A percentile compares a stretch with the other conserved stretches of the same genome.
Conservation (phyloP, 1,140 invertebrate species). For the Vanessa tameamea region DNA sequence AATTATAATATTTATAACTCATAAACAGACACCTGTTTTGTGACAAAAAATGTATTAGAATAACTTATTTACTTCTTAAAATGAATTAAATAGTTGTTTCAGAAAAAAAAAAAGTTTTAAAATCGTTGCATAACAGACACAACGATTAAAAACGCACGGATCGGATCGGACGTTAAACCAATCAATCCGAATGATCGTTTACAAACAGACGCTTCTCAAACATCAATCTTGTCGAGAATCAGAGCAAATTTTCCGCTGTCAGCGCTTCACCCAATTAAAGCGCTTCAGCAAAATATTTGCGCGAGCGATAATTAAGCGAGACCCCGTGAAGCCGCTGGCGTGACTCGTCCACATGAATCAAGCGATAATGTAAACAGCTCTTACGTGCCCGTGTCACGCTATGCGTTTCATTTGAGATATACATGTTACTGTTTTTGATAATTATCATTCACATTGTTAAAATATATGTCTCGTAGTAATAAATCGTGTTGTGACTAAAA, state of each 20-base stretch:
- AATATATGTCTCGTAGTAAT: too few species aligned
- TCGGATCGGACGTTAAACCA: background rate
- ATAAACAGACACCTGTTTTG: too few species aligned
- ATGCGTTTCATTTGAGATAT: background rate
- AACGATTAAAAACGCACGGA: background rate
- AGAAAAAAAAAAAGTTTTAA: background rate
- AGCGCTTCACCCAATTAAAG: slow-evolving; percentile 26
- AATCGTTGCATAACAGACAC: background rate
- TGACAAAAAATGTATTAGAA: too few species aligned
- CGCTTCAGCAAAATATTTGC: slow-evolving; percentile 22
- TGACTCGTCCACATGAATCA: slow-evolving; percentile 25
- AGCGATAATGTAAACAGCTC: slow-evolving; percentile 17
- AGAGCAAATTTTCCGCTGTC: slow-evolving; percentile 21
- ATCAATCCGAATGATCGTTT: slow-evolving; percentile 9
- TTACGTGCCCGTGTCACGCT: slow-evolving; percentile 9
- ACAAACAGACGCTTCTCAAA: slow-evolving; percentile 16
- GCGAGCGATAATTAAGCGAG: slow-evolving; percentile 25
- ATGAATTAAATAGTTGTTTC: too few species aligned
- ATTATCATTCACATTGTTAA: too few species aligned
- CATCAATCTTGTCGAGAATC: slow-evolving; percentile 21
- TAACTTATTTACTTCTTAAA: too few species aligned
- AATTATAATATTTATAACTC: too few species aligned
- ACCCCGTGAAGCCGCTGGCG: slow-evolving; percentile 7
- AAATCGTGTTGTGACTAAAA: too few species aligned
- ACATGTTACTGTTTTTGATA: too few species aligned